Evolutionary conservation across 2,888 invertebrate genomes (phyloP).

Genomic region (Acronicta alni): DNA sequence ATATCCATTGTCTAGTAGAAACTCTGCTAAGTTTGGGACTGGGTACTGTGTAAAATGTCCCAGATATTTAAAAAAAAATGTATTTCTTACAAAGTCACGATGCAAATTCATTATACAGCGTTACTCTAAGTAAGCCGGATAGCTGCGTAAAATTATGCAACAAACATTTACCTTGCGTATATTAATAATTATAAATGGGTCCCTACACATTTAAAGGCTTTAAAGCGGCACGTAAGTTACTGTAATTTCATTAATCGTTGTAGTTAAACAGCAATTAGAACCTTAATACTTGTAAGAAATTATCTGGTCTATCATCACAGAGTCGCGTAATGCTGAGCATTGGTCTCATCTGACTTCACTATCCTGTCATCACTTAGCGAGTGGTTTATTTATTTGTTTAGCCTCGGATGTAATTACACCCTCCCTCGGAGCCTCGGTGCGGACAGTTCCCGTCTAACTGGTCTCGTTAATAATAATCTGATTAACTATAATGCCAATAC

Average conservation of each 20-base stretch:
- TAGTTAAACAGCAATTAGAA: slow-evolving; percentile 46
- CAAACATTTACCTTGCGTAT: slow-evolving; percentile 42
- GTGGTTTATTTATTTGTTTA: slow-evolving; percentile 81
- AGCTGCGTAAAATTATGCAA: slow-evolving; percentile 40
- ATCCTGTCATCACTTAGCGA: slow-evolving; percentile 75
- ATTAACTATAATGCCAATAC: slow-evolving; percentile 77
- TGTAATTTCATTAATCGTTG: slow-evolving; percentile 48
- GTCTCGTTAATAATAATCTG: slow-evolving; percentile 80
- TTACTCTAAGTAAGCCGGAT: slow-evolving; percentile 37
- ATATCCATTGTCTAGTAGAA: no score
- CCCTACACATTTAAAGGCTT: slow-evolving; percentile 36
- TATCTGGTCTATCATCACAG: slow-evolving; percentile 49
- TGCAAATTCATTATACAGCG: slow-evolving; percentile 37
- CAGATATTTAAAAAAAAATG: slow-evolving; percentile 4
- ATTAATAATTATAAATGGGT: slow-evolving; percentile 46
- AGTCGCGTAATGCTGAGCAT: slow-evolving; percentile 32
- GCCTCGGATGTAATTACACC: slow-evolving; percentile 79
- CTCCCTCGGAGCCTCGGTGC: slow-evolving; percentile 66
- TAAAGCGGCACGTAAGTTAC: slow-evolving; percentile 25
- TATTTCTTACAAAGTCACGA: slow-evolving; percentile 11
- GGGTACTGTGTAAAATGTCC: no score
- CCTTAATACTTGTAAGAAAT: slow-evolving; percentile 29
- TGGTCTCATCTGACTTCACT: slow-evolving; percentile 56
- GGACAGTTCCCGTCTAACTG: slow-evolving; percentile 72
- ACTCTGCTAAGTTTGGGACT: no score